Evolutionary conservation across 2,113 vertebrate species (phyloP).

Genomic region (Saguinus imperator): DNA sequence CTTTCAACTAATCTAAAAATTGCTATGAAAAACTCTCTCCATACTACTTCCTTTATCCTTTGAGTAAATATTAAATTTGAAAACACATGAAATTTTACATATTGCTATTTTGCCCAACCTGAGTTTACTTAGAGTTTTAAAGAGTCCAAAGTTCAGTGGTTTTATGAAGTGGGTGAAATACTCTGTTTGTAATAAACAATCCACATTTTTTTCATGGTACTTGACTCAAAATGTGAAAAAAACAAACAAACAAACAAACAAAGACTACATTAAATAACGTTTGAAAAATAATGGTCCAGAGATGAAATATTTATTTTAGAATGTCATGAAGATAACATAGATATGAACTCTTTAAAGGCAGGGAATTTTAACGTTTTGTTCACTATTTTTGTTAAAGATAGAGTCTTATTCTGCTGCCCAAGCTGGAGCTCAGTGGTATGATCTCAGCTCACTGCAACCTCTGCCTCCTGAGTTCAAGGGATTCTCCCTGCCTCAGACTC

Average conservation of each 20-base stretch:
- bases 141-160: neutral
- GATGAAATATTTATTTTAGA: neutral
- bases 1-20: conserved; percentile 34
- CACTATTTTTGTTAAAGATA: no score
- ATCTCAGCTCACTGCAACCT: no score
- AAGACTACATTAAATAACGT: neutral
- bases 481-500: no score
- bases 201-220: neutral
- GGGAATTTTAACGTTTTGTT: neutral
- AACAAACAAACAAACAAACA: no score
- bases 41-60: neutral
- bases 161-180: neutral
- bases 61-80: conserved; percentile 37
- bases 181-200: neutral
- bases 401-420: no score
- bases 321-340: neutral
- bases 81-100: neutral
- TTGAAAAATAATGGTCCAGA: neutral
- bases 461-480: no score
- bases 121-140: neutral
- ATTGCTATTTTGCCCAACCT: neutral
- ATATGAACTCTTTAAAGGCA: neutral
- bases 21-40: neutral
- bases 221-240: neutral
- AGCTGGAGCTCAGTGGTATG: no score